Evolutionary conservation across 1,140 invertebrate genomes (phyloP).

Genomic region (Bacillus rossius): DNA sequence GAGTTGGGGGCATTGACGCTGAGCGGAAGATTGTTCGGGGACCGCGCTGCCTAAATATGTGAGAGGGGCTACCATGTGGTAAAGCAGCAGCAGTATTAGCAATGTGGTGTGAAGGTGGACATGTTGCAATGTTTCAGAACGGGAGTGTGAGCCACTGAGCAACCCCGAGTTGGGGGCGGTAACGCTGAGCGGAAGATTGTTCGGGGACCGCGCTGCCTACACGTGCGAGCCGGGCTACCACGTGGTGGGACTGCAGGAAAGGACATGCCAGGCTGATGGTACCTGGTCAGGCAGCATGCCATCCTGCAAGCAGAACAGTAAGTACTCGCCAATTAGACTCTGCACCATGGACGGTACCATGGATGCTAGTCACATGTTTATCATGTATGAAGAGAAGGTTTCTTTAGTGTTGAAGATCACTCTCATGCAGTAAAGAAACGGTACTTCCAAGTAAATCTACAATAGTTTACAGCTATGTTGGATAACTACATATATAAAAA

Average conservation of each 20-base stretch:
- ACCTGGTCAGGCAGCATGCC: conserved; percentile 86
- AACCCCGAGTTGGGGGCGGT: conserved; percentile 67
- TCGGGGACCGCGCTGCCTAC: conserved; percentile 76
- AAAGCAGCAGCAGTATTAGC: too few relatives aligned
- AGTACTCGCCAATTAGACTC: conserved; percentile 33
- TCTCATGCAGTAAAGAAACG: too few relatives aligned
- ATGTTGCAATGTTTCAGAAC: conserved; percentile 52
- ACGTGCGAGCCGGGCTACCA: conserved; percentile 80
- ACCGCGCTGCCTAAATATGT: conserved; percentile 78
- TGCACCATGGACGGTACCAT: too few relatives aligned
- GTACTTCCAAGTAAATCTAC: too few relatives aligned
- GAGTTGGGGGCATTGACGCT: conserved; percentile 63
- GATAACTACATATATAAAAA: too few relatives aligned
- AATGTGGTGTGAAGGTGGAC: too few relatives aligned
- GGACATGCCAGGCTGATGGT: conserved; percentile 87
- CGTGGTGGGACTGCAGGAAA: conserved; percentile 76
- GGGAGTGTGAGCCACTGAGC: conserved; percentile 72
- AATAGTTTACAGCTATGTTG: too few relatives aligned
- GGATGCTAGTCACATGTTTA: too few relatives aligned
- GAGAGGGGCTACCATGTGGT: conserved; percentile 81
- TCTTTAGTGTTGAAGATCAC: too few relatives aligned
- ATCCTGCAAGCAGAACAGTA: conserved; percentile 83
- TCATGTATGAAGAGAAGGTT: too few relatives aligned
- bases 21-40: conserved; percentile 70
- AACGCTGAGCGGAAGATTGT: conserved; percentile 62